A percentile compares a stretch with the other conserved stretches of the same genome.
These are phyloP conservation scores for Penaeus chinensis DNA, from an alignment of 1,140 invertebrate genomes.

Conservation along the genomic window DNA sequence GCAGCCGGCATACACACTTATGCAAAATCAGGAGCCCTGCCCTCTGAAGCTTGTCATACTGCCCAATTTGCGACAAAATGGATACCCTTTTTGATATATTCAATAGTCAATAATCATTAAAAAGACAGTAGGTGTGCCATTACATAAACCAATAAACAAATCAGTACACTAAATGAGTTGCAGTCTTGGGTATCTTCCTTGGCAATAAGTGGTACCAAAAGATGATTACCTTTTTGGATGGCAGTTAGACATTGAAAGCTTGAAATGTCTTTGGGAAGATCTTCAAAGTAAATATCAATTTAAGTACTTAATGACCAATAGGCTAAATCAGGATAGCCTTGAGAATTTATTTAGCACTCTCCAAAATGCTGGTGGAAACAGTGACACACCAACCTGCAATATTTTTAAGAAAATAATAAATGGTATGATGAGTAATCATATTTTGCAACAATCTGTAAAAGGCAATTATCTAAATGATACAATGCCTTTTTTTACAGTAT, in stretches of 20 bases:
- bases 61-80: conserved; percentile 12
- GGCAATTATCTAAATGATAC: not conserved
- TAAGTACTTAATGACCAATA: conserved; percentile 13
- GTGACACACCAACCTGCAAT: conserved; percentile 25
- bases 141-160: not conserved
- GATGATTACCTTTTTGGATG: not conserved
- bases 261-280: conserved; percentile 26
- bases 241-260: not conserved
- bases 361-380: conserved; percentile 10
- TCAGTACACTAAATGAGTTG: not conserved
- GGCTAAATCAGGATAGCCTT: conserved; percentile 25
- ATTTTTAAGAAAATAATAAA: not conserved
- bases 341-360: conserved; percentile 19
- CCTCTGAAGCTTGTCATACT: too few species aligned
- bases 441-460: not conserved
- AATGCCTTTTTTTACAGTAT: too few species aligned
- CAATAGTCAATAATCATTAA: conserved; percentile 14
- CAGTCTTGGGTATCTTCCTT: not conserved
- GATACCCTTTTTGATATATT: conserved; percentile 33
- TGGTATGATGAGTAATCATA: not conserved
- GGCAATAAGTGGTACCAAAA: not conserved
- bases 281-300: not conserved
- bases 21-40: conserved; percentile 7
- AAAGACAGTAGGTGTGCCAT: conserved; percentile 16
- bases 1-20: conserved; percentile 22